Evolutionary conservation across 2,113 vertebrate species (phyloP).

Genomic region (Dasyornis broadbenti): DNA sequence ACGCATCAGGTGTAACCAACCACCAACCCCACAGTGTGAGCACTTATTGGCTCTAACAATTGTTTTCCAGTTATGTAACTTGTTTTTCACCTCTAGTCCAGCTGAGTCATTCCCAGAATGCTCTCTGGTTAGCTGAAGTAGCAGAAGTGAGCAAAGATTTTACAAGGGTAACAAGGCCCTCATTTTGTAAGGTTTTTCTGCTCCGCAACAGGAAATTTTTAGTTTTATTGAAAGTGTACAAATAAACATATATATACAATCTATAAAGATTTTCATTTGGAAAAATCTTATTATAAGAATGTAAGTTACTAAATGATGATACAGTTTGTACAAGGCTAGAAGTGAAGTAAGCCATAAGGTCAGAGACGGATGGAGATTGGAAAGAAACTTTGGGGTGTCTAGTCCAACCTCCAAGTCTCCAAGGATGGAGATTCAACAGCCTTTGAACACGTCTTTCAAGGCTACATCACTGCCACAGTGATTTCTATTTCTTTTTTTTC

Average conservation of each 20-base stretch:
- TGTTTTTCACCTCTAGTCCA: too few species aligned
- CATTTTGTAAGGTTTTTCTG: too few species aligned
- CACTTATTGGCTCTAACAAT: too few species aligned
- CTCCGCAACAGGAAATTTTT: too few species aligned
- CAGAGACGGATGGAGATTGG: neutral
- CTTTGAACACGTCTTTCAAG: neutral
- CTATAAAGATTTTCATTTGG: neutral
- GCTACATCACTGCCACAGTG: neutral
- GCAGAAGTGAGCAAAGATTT: too few species aligned
- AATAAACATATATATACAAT: neutral
- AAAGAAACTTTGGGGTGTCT: neutral
- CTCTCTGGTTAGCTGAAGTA: too few species aligned
- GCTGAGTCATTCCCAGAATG: too few species aligned
- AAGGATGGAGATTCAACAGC: neutral
- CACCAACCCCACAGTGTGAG: too few species aligned
- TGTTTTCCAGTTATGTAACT: too few species aligned
- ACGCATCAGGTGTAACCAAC: too few species aligned
- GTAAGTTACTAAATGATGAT: neutral
- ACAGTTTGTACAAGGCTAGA: neutral
- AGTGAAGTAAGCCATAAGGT: neutral
- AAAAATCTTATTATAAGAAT: neutral
- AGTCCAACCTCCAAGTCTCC: neutral
- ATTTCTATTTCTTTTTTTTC: neutral
- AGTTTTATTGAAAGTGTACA: neutral
- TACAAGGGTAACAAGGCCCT: too few species aligned